Evolutionary conservation across 2,888 invertebrate species (phyloP).

Genomic region (Eupeodes latifasciatus): DNA sequence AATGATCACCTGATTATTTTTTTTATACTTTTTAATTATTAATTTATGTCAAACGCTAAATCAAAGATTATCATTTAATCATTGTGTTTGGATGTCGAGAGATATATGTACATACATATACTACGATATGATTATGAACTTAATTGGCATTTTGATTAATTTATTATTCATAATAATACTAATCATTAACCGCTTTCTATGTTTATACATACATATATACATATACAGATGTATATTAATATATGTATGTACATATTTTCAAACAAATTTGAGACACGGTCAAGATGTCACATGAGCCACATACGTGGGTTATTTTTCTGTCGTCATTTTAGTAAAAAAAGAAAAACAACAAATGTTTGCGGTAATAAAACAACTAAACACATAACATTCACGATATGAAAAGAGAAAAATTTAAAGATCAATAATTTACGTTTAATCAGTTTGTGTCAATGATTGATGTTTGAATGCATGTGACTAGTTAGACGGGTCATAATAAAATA

Average conservation of each 20-base stretch:
- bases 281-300: constrained; percentile 1
- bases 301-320: not conserved
- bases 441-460: constrained; percentile 43
- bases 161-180: not conserved
- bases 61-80: not conserved
- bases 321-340: not conserved
- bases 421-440: constrained; percentile 45
- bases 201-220: too few relatives aligned
- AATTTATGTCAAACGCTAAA: too few relatives aligned
- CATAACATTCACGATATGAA: not conserved
- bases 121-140: not conserved
- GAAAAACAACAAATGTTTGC: not conserved
- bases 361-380: constrained; percentile 34
- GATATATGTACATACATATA: too few relatives aligned
- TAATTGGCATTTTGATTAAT: not conserved
- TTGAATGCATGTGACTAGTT: constrained; percentile 47
- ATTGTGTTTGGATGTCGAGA: not conserved
- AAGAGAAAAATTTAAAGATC: constrained; percentile 8
- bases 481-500: not conserved
- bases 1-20: not conserved
- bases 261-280: not conserved
- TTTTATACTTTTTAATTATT: too few relatives aligned
- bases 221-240: not conserved
- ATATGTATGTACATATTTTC: not conserved
- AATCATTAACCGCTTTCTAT: not conserved